Evolutionary conservation across 2,797 vertebrate species (phyloP).

Genomic region (Chromis chromis): DNA sequence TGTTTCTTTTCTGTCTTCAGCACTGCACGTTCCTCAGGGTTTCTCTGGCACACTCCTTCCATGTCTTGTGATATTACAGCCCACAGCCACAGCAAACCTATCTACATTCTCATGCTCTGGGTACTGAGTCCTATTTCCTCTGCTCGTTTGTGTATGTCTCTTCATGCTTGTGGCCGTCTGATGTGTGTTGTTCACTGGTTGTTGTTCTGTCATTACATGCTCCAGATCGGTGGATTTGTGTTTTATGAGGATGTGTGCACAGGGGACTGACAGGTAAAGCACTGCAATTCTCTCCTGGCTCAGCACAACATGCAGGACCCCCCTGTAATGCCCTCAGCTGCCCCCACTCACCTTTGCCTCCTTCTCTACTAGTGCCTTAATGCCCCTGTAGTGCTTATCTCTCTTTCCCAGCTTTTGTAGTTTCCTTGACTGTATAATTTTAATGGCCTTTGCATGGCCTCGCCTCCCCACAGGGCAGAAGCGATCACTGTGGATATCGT

Average conservation of each 20-base stretch:
- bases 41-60: slow-evolving; percentile 36
- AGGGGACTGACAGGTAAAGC: slow-evolving; percentile 82
- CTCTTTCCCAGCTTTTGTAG: slow-evolving; percentile 57
- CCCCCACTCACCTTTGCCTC: slow-evolving; percentile 11
- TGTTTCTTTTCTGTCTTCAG: slow-evolving; percentile 50
- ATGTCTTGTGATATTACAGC: slow-evolving; percentile 54
- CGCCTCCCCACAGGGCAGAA: slow-evolving; percentile 50
- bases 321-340: slow-evolving; percentile 40
- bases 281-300: slow-evolving; percentile 53
- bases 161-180: slow-evolving; percentile 53
- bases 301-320: slow-evolving; percentile 45
- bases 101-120: slow-evolving; percentile 47
- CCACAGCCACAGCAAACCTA: slow-evolving; percentile 49
- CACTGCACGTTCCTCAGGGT: slow-evolving; percentile 24
- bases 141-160: slow-evolving; percentile 47
- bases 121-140: slow-evolving; percentile 49
- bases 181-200: slow-evolving; percentile 75
- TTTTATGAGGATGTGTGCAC: slow-evolving; percentile 84
- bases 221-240: slow-evolving; percentile 85
- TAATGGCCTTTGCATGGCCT: slow-evolving; percentile 75
- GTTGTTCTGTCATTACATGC: slow-evolving; percentile 83
- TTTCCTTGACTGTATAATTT: slow-evolving; percentile 55
- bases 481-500: slow-evolving; percentile 58
- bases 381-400: slow-evolving; percentile 38
- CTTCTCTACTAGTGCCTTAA: slow-evolving; percentile 20